Evolutionary conservation across 2,113 vertebrate species (phyloP).

Genomic region (Austrofundulus limnaeus): DNA sequence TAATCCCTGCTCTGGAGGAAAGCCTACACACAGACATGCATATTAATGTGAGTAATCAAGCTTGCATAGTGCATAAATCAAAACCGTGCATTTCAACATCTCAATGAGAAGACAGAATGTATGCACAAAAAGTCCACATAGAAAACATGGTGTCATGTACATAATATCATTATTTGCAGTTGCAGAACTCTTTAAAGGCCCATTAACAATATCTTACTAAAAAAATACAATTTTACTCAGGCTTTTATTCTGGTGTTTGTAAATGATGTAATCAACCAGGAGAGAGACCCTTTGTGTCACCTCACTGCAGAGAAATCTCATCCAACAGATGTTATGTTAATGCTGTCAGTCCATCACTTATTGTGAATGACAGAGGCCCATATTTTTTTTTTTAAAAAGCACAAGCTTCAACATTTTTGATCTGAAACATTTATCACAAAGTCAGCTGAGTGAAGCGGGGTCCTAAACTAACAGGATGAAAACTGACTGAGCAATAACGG

Average conservation of each 20-base stretch:
- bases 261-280: conserved; percentile 23
- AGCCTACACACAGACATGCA: conserved; percentile 17
- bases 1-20: conserved; percentile 63
- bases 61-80: conserved; percentile 42
- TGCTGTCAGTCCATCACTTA: conserved; percentile 39
- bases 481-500: neutral
- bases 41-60: conserved; percentile 42
- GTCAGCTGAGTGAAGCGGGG: conserved; percentile 18
- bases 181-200: conserved; percentile 38
- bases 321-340: conserved; percentile 72
- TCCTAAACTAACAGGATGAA: conserved; percentile 8
- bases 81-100: conserved; percentile 38
- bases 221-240: neutral
- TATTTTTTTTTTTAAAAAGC: conserved; percentile 34
- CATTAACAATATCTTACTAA: conserved; percentile 11
- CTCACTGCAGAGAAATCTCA: conserved; percentile 32
- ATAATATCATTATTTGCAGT: conserved; percentile 12
- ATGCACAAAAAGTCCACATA: neutral
- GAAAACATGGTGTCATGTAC: no score
- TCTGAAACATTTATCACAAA: conserved; percentile 13
- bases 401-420: conserved; percentile 26
- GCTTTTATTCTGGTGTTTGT: no score
- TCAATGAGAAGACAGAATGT: conserved; percentile 1
- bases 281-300: conserved; percentile 37
- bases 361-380: conserved; percentile 45